Evolutionary conservation across 2,888 invertebrate genomes (phyloP).

Genomic region (Busseola fusca): DNA sequence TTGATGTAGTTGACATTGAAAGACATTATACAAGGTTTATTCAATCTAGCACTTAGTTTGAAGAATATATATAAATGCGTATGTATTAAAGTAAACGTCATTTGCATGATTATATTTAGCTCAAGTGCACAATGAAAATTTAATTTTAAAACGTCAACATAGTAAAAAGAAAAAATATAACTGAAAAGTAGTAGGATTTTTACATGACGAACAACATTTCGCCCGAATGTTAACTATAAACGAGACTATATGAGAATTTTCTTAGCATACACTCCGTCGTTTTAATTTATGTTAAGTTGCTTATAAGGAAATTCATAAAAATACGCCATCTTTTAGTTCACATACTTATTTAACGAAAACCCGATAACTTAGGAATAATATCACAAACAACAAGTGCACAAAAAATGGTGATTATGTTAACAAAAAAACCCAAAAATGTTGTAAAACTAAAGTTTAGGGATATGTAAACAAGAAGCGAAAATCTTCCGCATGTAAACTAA

Average conservation of each 20-base stretch:
- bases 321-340: background rate
- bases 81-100: constrained; percentile 26
- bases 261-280: too few relatives aligned
- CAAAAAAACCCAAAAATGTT: background rate
- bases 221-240: too few relatives aligned
- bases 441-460: constrained; percentile 6
- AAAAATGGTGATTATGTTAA: background rate
- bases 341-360: background rate
- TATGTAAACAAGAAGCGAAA: constrained; percentile 16
- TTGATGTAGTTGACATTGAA: constrained; percentile 16
- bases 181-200: background rate
- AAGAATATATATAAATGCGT: constrained; percentile 27
- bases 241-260: too few relatives aligned
- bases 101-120: constrained; percentile 33
- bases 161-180: background rate
- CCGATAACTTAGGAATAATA: background rate
- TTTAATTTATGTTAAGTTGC: background rate
- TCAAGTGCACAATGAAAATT: constrained; percentile 19
- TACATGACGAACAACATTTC: background rate
- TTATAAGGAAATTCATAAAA: background rate
- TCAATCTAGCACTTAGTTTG: constrained; percentile 37
- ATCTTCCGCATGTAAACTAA: background rate
- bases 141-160: background rate
- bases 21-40: constrained; percentile 26
- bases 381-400: background rate